Base-by-base conservation (phyloP, 2,797 vertebrate genomes). In the Hapalemur alaotrensis region DNA sequence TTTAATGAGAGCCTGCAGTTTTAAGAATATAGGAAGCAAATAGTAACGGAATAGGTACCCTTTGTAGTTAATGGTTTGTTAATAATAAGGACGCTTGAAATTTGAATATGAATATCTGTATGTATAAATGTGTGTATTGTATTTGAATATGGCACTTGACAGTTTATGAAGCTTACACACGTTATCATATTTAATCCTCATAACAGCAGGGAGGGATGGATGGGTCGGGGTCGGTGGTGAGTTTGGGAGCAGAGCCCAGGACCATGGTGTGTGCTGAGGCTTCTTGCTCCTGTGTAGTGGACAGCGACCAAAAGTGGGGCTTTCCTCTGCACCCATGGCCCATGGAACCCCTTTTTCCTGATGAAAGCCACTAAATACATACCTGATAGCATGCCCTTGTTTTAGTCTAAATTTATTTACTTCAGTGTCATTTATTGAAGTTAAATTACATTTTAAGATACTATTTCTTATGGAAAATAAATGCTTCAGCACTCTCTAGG, bases 101-200 rank as follows among this genome's bases (percentile, higher is more conserved):
- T 50, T 18, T 79, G 32, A 73, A 12, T 57, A 3, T 46, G 67
- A 20, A 11, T 82, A 9, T 23, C 0, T 70, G 9, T 76, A 1
- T 14, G 5, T 23, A 7, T 15, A 9, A 1, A 0, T 7, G 0
- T 52, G 15, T 18, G 4, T 35, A 63, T 59, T 76, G 70, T 17
- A 13, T 70, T 35, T 46, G 38, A 57, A 9, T 7, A 1, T 15
- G 11, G 91, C 75, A 61, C 63, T 7, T 90, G 86, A 63, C 43
- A 67, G 59, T 72, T 52, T 43, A 41, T 50, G 72, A 70, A 80
- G 75, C 90, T 90, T 65, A n/a, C 59, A 6, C 6, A 57, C 9
- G 3, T 43, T 17, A 4, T 23, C 13, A 7, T 9, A 0, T 73
- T 52, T 83, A 59, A 50, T 41, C 30, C 14, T 50, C 67, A 35